Evolutionary conservation across 2,888 invertebrate genomes (phyloP).

Genomic region (Harpagoxenus sublaevis): DNA sequence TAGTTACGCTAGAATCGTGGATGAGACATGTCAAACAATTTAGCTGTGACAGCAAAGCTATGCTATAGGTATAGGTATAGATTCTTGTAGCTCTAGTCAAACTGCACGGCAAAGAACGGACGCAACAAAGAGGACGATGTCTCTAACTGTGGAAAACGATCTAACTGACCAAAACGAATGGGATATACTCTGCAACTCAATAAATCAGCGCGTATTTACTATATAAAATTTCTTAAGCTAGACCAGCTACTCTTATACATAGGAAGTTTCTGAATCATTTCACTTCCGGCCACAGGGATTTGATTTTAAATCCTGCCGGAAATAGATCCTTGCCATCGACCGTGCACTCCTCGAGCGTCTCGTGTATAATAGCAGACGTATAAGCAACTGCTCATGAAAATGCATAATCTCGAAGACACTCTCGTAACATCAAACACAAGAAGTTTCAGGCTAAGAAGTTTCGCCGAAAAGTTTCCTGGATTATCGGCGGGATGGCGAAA

Average conservation of each 20-base stretch:
- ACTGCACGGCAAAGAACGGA: slow-evolving; percentile 24
- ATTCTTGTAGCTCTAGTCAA: slow-evolving; percentile 26
- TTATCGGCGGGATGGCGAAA: neutral
- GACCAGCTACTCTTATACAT: neutral
- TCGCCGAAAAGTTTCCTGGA: slow-evolving; percentile 3
- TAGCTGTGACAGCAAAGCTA: slow-evolving; percentile 29
- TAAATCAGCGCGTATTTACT: neutral
- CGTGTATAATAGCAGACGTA: neutral
- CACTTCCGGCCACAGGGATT: neutral
- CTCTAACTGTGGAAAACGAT: neutral
- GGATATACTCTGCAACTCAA: neutral
- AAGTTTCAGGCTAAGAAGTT: slow-evolving; percentile 36
- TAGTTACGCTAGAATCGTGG: slow-evolving; percentile 26
- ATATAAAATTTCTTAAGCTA: neutral
- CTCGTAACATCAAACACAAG: slow-evolving; percentile 26
- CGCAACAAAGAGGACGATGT: neutral
- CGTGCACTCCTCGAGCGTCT: neutral
- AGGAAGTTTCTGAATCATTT: neutral
- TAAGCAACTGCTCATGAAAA: slow-evolving; percentile 48
- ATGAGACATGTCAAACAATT: slow-evolving; percentile 51
- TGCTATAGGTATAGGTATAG: slow-evolving; percentile 7
- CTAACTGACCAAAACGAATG: neutral
- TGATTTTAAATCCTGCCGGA: neutral
- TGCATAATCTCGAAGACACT: slow-evolving; percentile 46
- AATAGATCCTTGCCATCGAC: neutral